These are phyloP conservation scores for Achatina immaculata DNA, from an alignment of 1,140 invertebrate genomes.

Conservation along the genomic window DNA sequence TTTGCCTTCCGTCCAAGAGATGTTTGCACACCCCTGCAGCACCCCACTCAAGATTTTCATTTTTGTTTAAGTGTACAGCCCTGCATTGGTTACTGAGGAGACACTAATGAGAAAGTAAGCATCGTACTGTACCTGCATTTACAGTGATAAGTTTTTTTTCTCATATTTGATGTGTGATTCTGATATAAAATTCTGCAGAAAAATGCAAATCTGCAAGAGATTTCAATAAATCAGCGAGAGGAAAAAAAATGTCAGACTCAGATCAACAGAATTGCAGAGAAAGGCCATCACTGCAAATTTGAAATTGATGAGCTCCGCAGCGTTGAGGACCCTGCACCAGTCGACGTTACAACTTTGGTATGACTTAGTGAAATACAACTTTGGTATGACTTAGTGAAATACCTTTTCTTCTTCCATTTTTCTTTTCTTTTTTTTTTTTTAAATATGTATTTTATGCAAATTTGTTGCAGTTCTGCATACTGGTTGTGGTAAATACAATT, in stretches of 20 bases:
- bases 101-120: not conserved
- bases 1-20: not conserved
- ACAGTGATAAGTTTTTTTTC: not conserved
- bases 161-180: not conserved
- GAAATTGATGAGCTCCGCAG: constrained; percentile 58
- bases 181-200: constrained; percentile 36
- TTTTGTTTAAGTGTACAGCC: too few relatives aligned
- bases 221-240: constrained; percentile 52
- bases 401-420: too few relatives aligned
- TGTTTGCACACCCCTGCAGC: too few relatives aligned
- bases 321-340: constrained; percentile 66
- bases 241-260: constrained; percentile 56
- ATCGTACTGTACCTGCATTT: not conserved
- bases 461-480: too few relatives aligned
- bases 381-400: constrained; percentile 19
- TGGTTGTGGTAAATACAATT: too few relatives aligned
- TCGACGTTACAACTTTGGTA: constrained; percentile 68
- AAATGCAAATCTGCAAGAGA: constrained; percentile 35
- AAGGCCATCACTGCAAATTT: constrained; percentile 46
- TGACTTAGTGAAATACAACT: too few relatives aligned
- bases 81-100: too few relatives aligned
- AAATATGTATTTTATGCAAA: too few relatives aligned
- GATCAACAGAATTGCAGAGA: constrained; percentile 59
- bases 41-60: too few relatives aligned
- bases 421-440: too few relatives aligned